A percentile compares a stretch with the other conserved stretches of the same genome.
Conservation (phyloP, 2,113 vertebrate species). For the Heterochromis multidens region DNA sequence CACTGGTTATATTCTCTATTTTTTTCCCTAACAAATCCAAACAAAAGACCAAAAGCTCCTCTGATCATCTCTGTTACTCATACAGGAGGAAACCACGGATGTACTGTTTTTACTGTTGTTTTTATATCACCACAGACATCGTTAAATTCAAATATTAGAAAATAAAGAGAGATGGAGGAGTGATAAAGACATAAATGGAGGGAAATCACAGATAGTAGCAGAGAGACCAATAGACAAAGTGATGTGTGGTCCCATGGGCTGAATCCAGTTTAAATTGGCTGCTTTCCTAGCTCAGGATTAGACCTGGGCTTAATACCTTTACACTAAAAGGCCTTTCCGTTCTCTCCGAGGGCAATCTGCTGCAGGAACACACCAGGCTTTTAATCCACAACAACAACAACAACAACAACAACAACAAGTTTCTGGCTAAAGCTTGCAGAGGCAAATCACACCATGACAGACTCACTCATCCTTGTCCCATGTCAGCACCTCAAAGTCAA, state of each 20-base stretch:
- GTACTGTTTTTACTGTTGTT: neutral
- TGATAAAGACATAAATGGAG: neutral
- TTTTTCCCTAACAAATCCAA: too few species aligned
- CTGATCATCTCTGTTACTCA: neutral
- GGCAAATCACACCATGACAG: neutral
- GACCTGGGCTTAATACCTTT: conserved; percentile 59
- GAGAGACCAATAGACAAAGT: neutral
- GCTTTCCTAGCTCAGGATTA: conserved; percentile 61
- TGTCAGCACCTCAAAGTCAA: neutral
- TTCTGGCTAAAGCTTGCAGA: conserved; percentile 4
- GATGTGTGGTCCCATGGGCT: conserved; percentile 1
- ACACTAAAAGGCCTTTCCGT: conserved; percentile 56
- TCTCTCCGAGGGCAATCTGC: conserved; percentile 48
- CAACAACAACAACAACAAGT: conserved; percentile 40
- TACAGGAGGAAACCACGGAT: neutral
- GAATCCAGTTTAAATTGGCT: conserved; percentile 60
- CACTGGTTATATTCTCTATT: too few species aligned
- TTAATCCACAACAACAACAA: conserved; percentile 53
- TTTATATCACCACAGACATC: neutral
- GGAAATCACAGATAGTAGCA: neutral
- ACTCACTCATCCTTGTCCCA: neutral
- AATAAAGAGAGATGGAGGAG: neutral
- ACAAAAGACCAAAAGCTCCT: neutral
- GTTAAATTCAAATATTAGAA: neutral
- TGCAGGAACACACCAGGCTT: conserved; percentile 22